Conservation (phyloP, 2,888 invertebrate species). For the Julus scanicus region DNA sequence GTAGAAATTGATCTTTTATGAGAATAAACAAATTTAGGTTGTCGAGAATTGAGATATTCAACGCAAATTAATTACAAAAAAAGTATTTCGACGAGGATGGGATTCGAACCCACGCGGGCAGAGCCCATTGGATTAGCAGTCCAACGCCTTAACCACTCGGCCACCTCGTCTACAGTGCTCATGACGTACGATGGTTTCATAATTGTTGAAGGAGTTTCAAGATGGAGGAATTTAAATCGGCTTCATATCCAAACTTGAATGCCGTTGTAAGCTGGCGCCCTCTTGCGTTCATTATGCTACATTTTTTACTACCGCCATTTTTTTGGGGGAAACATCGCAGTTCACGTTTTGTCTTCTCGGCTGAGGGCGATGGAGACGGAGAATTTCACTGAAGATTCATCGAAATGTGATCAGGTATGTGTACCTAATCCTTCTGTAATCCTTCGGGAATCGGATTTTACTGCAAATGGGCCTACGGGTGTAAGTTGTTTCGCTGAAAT, state of each 20-base stretch:
- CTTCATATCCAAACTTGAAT: neutral
- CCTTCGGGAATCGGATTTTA: neutral
- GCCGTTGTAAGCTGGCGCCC: neutral
- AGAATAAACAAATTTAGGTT: no score
- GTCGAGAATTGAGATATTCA: no score
- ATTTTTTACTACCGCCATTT: neutral
- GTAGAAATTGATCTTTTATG: no score
- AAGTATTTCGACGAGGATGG: no score
- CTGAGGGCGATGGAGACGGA: slow-evolving; percentile 80
- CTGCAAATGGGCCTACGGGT: neutral
- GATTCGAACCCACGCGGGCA: no score
- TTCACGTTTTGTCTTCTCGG: neutral
- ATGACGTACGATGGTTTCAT: neutral
- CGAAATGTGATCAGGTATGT: slow-evolving; percentile 61
- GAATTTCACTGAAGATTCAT: slow-evolving; percentile 84
- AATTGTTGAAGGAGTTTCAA: neutral
- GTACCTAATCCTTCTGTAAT: neutral
- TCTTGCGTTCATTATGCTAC: neutral
- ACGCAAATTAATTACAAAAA: neutral
- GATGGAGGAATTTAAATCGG: neutral
- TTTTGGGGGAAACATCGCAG: neutral
- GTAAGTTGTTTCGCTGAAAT: neutral
- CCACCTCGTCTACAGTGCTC: no score
- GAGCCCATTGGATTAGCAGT: no score
- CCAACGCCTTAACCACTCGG: no score